Percentiles rank a stretch among this genome's conserved stretches.
Evolutionary conservation across 2,113 vertebrate genomes (phyloP).

Genomic region (Atherinomorus stipes): DNA sequence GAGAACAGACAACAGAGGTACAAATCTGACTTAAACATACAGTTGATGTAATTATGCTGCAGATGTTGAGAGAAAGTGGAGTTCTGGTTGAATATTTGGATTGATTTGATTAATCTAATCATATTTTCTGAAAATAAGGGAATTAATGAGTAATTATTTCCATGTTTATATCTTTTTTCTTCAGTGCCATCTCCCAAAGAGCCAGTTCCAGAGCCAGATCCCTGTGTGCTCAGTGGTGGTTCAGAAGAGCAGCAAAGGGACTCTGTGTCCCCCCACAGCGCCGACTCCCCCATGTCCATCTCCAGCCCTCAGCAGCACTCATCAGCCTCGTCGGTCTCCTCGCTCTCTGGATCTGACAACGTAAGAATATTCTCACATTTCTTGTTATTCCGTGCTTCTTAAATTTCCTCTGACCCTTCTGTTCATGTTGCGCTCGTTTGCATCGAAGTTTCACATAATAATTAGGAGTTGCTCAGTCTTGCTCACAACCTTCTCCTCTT

Average conservation of each 20-base stretch:
- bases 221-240: constrained; percentile 34
- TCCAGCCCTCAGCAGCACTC: constrained; percentile 89
- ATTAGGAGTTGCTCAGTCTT: background rate
- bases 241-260: constrained; percentile 84
- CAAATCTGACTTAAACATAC: background rate
- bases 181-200: constrained; percentile 56
- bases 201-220: constrained; percentile 25
- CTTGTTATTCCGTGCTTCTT: background rate
- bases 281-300: constrained; percentile 88
- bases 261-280: constrained; percentile 85
- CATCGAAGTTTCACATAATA: background rate
- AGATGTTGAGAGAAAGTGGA: background rate
- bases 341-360: constrained; percentile 94
- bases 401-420: background rate
- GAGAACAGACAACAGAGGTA: constrained; percentile 75
- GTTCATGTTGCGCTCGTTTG: no score
- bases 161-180: background rate
- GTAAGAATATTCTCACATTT: constrained; percentile 80
- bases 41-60: background rate
- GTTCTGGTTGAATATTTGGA: no score
- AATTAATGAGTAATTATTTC: background rate
- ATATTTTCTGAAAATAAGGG: background rate
- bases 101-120: no score
- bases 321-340: constrained; percentile 93
- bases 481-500: background rate